Conservation (phyloP, 2,888 invertebrate genomes). For the Adelognathus sp. region DNA sequence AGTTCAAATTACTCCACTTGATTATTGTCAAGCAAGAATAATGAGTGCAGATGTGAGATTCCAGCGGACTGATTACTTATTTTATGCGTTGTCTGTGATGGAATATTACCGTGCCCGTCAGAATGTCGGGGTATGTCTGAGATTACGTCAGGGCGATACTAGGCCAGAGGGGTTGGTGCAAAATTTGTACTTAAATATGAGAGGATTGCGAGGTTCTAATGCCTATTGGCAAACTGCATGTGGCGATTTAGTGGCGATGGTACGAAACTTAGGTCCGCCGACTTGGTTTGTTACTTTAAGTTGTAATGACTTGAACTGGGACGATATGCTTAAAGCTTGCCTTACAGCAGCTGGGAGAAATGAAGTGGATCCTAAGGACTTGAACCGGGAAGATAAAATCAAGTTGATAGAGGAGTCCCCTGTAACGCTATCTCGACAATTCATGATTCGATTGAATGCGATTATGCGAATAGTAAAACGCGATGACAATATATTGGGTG, state of each 20-base stretch:
- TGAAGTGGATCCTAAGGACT: conserved; percentile 24
- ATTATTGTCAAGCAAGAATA: conserved; percentile 64
- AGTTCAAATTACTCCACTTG: conserved; percentile 65
- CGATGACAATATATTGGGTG: conserved; percentile 52
- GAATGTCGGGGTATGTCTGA: conserved; percentile 54
- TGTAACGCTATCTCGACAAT: conserved; percentile 60
- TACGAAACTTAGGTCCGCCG: conserved; percentile 71
- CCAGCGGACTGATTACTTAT: conserved; percentile 66
- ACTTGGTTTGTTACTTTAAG: conserved; percentile 67
- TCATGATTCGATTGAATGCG: conserved; percentile 66
- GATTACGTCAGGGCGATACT: conserved; percentile 62
- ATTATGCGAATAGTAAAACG: conserved; percentile 61
- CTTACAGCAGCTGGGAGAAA: conserved; percentile 68
- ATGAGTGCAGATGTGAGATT: conserved; percentile 61
- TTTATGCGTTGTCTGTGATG: conserved; percentile 69
- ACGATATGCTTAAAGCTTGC: conserved; percentile 73
- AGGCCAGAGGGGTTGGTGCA: conserved; percentile 61
- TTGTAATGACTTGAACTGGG: conserved; percentile 69
- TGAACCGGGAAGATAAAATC: conserved; percentile 24
- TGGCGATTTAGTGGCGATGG: conserved; percentile 71
- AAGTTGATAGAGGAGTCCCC: conserved; percentile 46
- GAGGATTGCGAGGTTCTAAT: conserved; percentile 69
- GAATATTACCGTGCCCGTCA: conserved; percentile 59
- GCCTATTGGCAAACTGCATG: conserved; percentile 69
- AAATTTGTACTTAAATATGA: conserved; percentile 70